Conservation (phyloP, 2,888 invertebrate species). For the Patella depressa region DNA sequence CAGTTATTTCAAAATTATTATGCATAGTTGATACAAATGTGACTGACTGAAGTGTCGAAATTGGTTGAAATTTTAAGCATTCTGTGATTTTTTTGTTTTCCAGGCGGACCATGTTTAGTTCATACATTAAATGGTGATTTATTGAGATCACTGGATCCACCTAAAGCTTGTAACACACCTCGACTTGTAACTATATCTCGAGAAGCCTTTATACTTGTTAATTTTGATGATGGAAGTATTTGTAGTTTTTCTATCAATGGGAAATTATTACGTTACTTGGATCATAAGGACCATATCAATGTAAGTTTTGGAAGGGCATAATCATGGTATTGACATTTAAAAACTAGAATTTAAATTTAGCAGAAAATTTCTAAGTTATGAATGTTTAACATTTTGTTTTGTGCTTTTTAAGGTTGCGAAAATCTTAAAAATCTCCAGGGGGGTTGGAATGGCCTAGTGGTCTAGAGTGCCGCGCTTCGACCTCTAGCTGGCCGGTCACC, state of each 20-base stretch:
- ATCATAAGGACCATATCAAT: constrained; percentile 95
- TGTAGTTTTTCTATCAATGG: constrained; percentile 96
- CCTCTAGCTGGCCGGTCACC: no score
- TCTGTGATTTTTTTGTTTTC: constrained; percentile 28
- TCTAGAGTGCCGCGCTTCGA: no score
- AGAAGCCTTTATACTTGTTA: constrained; percentile 95
- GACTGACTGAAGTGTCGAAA: no score
- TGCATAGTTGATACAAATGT: no score
- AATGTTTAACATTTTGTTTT: no score
- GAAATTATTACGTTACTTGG: constrained; percentile 87
- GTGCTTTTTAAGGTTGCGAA: no score
- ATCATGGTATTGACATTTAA: neutral
- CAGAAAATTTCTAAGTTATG: no score
- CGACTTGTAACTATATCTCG: constrained; percentile 92
- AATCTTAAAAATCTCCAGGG: no score
- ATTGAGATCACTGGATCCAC: constrained; percentile 89
- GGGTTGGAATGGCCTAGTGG: no score
- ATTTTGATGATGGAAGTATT: constrained; percentile 90
- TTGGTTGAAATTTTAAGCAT: neutral
- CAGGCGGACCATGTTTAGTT: constrained; percentile 95
- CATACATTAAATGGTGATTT: constrained; percentile 98
- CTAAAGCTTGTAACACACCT: constrained; percentile 79
- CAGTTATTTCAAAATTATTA: no score
- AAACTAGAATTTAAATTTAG: no score
- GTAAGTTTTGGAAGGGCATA: constrained; percentile 73